Conservation (phyloP, 2,797 vertebrate species). For the Triplophysa bombifrons region DNA sequence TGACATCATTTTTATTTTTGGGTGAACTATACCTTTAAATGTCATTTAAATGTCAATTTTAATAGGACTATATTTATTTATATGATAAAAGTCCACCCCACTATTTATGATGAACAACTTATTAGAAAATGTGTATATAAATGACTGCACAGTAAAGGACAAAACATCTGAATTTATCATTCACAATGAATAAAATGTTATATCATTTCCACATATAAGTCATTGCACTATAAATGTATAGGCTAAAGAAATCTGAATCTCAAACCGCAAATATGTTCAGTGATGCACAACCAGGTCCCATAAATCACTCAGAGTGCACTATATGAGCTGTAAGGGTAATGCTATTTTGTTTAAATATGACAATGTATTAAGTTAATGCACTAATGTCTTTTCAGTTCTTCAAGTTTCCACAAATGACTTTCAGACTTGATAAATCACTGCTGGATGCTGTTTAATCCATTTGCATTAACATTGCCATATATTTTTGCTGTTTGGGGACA, state of each 20-base stretch:
- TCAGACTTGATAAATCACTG: background rate
- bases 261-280: background rate
- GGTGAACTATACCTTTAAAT: no score
- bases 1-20: no score
- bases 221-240: background rate
- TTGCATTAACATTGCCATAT: background rate
- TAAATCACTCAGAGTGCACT: background rate
- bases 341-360: constrained; percentile 2
- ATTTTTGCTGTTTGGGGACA: background rate
- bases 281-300: background rate
- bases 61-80: background rate
- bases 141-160: background rate
- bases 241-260: background rate
- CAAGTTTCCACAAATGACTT: background rate
- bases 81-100: background rate
- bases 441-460: background rate
- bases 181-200: background rate
- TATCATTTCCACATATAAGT: background rate
- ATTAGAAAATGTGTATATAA: background rate
- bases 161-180: background rate
- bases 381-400: background rate
- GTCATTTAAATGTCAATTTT: background rate
- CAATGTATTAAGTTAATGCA: constrained; percentile 2
- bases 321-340: background rate
- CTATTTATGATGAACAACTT: background rate